Base-by-base conservation (phyloP, 2,113 vertebrate species). In the Trematomus loennbergii region DNA sequence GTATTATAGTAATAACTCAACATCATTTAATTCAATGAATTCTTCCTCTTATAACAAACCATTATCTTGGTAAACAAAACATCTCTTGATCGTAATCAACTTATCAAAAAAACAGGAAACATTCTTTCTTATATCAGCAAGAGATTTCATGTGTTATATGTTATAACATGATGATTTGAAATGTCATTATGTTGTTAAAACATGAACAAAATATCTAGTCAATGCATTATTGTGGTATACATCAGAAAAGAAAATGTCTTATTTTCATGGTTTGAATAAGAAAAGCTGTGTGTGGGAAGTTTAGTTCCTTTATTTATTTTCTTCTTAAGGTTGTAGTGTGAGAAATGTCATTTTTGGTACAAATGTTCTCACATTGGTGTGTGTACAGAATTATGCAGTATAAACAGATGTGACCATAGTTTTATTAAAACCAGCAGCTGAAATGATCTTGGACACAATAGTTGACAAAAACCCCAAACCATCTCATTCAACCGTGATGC, bases 381-480 rank as follows among this genome's bases (percentile, higher is more conserved):
- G 33, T 11, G 36, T 15, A 8, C 16, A 53, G 36, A 52, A 46
- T 49, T 18, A 36, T 5, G n/a, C 45, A 4, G 62, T 12, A 12
- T 63, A 64, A 81, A 75, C 3, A 29, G 33, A 72, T 62, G 33
- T 67, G 46, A 53, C 67, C 22, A 29, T 15, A 40, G 61, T 33
- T 45, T 66, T 22, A 64, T 9, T 43, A 15, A 18, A 50, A 48
- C 33, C 15, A 52, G 6, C 55, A 75, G 48, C 48, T 48, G 22
- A 60, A 65, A 66, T 74, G 40, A 1, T 83, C 25, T 53, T 63
- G 52, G 48, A 62, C 58, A 25, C 53, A 57, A 40, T 25, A 12
- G 40, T 48, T 76, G 49, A 70, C 3, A 70, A 50, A 74, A 66
- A n/a, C 18, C 8, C 1, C 17, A 52, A 80, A 75, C 46, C 50